These are phyloP conservation scores for Sinella curviseta DNA, from an alignment of 1,140 invertebrate species.

Conservation along the genomic window DNA sequence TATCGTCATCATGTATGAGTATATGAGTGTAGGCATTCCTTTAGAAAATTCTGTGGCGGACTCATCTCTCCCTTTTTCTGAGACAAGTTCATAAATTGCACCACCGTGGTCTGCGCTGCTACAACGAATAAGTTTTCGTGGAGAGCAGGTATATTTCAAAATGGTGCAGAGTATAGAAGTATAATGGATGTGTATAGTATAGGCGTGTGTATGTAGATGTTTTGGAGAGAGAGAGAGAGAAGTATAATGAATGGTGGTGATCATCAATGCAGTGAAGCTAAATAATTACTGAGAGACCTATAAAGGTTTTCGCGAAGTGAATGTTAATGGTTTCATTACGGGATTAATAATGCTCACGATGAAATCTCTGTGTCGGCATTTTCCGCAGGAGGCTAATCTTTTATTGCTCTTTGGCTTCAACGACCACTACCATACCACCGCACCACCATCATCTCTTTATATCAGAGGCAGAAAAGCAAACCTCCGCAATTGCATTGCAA, in stretches of 20 bases:
- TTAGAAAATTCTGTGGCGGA: no score
- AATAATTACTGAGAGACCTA: slow-evolving; percentile 23
- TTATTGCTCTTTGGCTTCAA: slow-evolving; percentile 11
- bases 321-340: slow-evolving; percentile 24
- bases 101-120: neutral
- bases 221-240: neutral
- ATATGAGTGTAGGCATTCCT: neutral
- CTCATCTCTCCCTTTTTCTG: neutral
- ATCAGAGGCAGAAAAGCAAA: no score
- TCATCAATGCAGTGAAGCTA: neutral
- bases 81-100: slow-evolving; percentile 26
- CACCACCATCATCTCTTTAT: no score
- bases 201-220: neutral
- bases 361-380: slow-evolving; percentile 26
- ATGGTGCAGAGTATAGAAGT: neutral
- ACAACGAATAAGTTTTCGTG: neutral
- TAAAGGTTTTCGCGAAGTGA: slow-evolving; percentile 26
- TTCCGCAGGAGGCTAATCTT: slow-evolving; percentile 25
- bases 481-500: no score
- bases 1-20: neutral
- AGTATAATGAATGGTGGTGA: neutral
- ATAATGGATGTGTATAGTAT: no score
- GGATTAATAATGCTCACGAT: slow-evolving; percentile 27
- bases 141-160: neutral
- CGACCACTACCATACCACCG: neutral